A percentile compares a stretch with the other conserved stretches of the same genome.
Conservation (phyloP, 2,888 invertebrate genomes). For the Drosophila anomalata region DNA sequence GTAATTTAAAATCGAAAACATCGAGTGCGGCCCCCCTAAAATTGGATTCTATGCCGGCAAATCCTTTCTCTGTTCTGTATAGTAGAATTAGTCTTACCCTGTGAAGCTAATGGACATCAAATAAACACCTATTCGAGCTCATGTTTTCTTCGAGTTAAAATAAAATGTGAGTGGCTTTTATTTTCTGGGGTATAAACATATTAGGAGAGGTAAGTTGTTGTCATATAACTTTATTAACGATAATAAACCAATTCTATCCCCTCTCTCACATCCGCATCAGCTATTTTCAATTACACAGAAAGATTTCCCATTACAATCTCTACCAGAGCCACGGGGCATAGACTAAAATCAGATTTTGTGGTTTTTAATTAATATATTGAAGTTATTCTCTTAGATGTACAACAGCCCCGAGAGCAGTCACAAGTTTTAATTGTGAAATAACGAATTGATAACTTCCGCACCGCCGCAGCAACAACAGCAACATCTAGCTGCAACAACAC, state of each 20-base stretch:
- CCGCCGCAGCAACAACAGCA: conserved; percentile 11
- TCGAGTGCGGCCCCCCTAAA: conserved; percentile 45
- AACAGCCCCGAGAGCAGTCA: conserved; percentile 19
- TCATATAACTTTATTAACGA: neutral
- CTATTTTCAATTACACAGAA: conserved; percentile 10
- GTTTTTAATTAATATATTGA: conserved; percentile 59
- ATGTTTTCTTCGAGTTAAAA: conserved; percentile 17
- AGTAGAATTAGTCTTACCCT: conserved; percentile 32
- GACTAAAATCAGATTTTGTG: conserved; percentile 37
- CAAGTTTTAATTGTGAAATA: conserved; percentile 54
- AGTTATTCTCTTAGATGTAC: conserved; percentile 4
- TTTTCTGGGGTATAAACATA: too few relatives aligned
- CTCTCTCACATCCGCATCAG: neutral
- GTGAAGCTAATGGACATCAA: conserved; percentile 33
- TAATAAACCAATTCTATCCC: neutral
- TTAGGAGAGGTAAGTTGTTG: neutral
- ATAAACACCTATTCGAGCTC: conserved; percentile 30
- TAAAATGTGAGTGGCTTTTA: neutral
- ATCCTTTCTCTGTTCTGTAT: conserved; percentile 49
- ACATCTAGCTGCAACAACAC: conserved; percentile 26
- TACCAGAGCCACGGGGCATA: conserved; percentile 20
- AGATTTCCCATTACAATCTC: conserved; percentile 21
- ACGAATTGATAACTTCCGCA: conserved; percentile 25
- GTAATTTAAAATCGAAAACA: conserved; percentile 69
- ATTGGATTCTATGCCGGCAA: conserved; percentile 49